Evolutionary conservation across 2,888 invertebrate species (phyloP).

Genomic region (Onchidella celtica): DNA sequence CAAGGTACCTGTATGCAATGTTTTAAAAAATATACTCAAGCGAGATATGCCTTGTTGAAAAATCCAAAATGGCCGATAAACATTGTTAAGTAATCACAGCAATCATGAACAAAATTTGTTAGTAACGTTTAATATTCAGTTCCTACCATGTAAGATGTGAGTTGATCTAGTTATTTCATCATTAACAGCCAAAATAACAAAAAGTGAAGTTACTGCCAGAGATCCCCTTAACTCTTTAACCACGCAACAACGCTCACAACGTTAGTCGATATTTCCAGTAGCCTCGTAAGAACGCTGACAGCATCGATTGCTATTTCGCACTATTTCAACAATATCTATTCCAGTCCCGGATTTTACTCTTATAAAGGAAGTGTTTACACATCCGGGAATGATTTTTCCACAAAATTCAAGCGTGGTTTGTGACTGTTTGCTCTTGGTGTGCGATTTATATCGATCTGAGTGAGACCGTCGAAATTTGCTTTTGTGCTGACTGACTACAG

Average conservation of each 20-base stretch:
- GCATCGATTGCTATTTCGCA: neutral
- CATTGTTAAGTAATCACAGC: too few relatives aligned
- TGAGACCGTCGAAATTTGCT: neutral
- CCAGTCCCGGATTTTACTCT: neutral
- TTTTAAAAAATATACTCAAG: too few relatives aligned
- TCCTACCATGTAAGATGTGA: too few relatives aligned
- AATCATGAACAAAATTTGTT: too few relatives aligned
- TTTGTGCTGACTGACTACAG: neutral
- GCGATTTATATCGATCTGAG: neutral
- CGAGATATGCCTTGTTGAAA: too few relatives aligned
- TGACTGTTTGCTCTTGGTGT: neutral
- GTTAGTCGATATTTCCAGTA: neutral
- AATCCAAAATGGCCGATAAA: too few relatives aligned
- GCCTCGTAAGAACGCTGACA: neutral
- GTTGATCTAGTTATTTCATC: too few relatives aligned
- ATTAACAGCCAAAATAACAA: too few relatives aligned
- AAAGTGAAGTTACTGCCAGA: too few relatives aligned
- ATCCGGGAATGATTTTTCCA: neutral
- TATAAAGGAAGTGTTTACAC: neutral
- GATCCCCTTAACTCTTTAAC: neutral
- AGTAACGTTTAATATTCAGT: too few relatives aligned
- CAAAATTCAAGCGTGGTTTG: neutral
- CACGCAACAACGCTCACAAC: constrained; percentile 9
- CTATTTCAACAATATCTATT: neutral
- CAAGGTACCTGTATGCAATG: too few relatives aligned